A percentile compares a stretch with the other conserved stretches of the same genome.
Evolutionary conservation across 2,888 invertebrate species (phyloP).

Genomic region (Drosophila antonietae): DNA sequence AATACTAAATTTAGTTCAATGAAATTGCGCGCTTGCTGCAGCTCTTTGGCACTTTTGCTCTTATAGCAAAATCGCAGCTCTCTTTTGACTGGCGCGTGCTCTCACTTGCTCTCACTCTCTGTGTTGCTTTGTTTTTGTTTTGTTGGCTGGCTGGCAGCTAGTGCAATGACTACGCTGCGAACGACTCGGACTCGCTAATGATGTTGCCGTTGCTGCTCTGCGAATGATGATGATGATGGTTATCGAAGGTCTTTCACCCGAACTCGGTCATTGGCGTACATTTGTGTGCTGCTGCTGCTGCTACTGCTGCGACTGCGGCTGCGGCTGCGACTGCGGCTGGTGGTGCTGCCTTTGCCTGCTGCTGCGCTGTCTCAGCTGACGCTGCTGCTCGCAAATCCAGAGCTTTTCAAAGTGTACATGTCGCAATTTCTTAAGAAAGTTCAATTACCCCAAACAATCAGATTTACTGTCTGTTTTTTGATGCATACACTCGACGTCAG

Average conservation of each 20-base stretch:
- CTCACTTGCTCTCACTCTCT: constrained; percentile 23
- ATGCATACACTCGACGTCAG: constrained; percentile 73
- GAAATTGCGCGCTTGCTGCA: constrained; percentile 55
- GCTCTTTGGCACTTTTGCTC: constrained; percentile 54
- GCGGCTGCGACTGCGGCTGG: constrained; percentile 50
- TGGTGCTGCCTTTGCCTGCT: constrained; percentile 39
- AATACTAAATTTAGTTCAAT: constrained; percentile 73
- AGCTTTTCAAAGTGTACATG: constrained; percentile 84
- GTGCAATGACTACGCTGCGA: constrained; percentile 71
- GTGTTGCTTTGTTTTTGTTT: constrained; percentile 70
- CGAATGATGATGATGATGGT: constrained; percentile 83
- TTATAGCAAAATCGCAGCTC: constrained; percentile 22
- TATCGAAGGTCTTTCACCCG: constrained; percentile 85
- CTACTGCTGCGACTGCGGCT: constrained; percentile 49
- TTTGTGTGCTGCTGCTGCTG: constrained; percentile 78
- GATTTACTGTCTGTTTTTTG: constrained; percentile 83
- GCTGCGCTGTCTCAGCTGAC: constrained; percentile 54
- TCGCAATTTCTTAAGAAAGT: constrained; percentile 84
- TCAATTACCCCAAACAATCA: constrained; percentile 84
- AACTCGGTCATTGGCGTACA: constrained; percentile 85
- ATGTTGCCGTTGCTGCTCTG: constrained; percentile 75
- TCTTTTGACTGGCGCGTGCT: constrained; percentile 11
- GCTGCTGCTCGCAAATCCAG: constrained; percentile 82
- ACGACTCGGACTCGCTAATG: constrained; percentile 64
- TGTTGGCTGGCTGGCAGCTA: constrained; percentile 56